Evolutionary conservation across 2,797 vertebrate genomes (phyloP), one percentile per base, ranked within the genome.

Genomic region (Anguilla obscura): DNA sequence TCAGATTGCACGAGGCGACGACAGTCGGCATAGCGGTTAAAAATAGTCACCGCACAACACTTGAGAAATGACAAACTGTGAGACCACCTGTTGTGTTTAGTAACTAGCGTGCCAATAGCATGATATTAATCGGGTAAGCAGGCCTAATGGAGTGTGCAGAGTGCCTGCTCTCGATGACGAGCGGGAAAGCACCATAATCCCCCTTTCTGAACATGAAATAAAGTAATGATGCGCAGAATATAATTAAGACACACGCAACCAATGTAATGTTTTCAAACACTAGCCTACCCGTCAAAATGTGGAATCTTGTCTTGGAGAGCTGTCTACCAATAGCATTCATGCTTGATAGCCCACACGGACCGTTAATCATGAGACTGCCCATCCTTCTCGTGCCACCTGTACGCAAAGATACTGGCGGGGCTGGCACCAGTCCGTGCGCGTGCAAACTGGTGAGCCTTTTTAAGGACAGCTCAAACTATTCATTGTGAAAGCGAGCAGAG

Each of bases 51-150:
- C 18, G 40, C 40, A 50, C 74, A 14, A 76, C 21, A 10, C 33
- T 50, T n/a, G 18, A 82, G 21, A 45, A 50, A 48, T 10, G 24
- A n/a, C 40, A n/a, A 48, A 82, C 7, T 50, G 40, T 50, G 45
- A 50, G 79, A 50, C 76, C 76, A 80, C 76, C 79, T 82, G 40
- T 82, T 82, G 79, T 82, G 40, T 50, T 50, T 50, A 82, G 45
- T 8, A 50, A 7, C 40, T 50, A 2, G 1, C 10, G 79, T 50
- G 45, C 45, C 45, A 36, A 76, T 40, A 33, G 10, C 18, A n/a
- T 50, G 21, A 82, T 50, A 82, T 50, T 48, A 48, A 21, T 21
- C 40, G 45, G 40, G 40, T 82, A 16, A 82, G 79, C n/a, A 48
- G 21, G 63, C 24, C 63, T 69, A 21, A 45, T 80, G 40, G 40